Evolutionary conservation across 2,797 vertebrate species (phyloP).

Genomic region (Yasuhikotakia modesta): DNA sequence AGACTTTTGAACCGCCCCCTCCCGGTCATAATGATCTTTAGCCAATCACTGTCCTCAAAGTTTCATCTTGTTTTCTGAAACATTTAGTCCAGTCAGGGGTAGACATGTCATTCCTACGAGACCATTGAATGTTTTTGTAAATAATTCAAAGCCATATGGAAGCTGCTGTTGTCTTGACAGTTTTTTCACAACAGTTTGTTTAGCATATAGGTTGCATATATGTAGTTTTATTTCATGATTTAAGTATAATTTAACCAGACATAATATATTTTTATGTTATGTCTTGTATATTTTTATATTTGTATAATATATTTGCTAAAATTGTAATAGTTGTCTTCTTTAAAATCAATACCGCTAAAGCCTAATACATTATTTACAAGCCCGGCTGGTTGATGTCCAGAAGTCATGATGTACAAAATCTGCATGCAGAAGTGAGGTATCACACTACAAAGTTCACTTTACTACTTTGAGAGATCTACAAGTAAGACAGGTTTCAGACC

Average conservation of each 20-base stretch:
- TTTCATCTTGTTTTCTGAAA: slow-evolving; percentile 14
- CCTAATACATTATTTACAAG: slow-evolving; percentile 65
- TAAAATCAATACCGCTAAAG: slow-evolving; percentile 64
- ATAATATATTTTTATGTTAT: too few species aligned
- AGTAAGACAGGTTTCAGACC: slow-evolving; percentile 6
- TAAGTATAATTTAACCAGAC: too few species aligned
- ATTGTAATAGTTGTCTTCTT: slow-evolving; percentile 59
- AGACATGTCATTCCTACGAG: not conserved
- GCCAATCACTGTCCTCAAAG: too few species aligned
- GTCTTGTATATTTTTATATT: too few species aligned
- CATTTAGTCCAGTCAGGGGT: slow-evolving; percentile 18
- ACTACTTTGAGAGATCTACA: not conserved
- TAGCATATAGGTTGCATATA: slow-evolving; percentile 55
- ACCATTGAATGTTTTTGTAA: not conserved
- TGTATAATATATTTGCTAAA: slow-evolving; percentile 34
- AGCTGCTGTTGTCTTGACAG: slow-evolving; percentile 45
- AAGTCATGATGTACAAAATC: slow-evolving; percentile 42
- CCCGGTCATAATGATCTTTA: too few species aligned
- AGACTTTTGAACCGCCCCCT: too few species aligned
- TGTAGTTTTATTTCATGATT: not conserved
- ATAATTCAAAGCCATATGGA: slow-evolving; percentile 33
- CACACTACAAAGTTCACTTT: slow-evolving; percentile 9
- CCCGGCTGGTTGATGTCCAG: slow-evolving; percentile 49
- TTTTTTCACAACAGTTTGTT: slow-evolving; percentile 61
- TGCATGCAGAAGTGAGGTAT: slow-evolving; percentile 6